A percentile compares a stretch with the other conserved stretches of the same genome.
Conservation (phyloP, 1,140 invertebrate species). For the Heliconius nattereri region DNA sequence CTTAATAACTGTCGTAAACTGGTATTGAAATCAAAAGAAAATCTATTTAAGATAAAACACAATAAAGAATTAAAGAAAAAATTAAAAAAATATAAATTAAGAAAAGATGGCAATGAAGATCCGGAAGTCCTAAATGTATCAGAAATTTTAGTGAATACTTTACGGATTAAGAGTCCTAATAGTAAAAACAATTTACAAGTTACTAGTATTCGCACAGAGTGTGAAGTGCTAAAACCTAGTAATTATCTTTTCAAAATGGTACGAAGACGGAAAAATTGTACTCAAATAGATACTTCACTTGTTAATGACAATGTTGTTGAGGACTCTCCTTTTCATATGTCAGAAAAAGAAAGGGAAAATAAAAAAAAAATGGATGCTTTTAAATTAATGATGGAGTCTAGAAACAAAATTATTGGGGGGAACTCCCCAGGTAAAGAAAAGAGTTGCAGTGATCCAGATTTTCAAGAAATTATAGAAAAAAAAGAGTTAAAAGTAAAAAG, state of each 20-base stretch:
- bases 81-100: slow-evolving; percentile 70
- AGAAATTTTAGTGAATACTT: slow-evolving; percentile 50
- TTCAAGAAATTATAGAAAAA: slow-evolving; percentile 51
- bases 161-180: slow-evolving; percentile 64
- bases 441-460: slow-evolving; percentile 43
- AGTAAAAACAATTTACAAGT: slow-evolving; percentile 32
- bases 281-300: slow-evolving; percentile 4
- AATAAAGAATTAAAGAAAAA: slow-evolving; percentile 61
- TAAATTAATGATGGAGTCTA: slow-evolving; percentile 83
- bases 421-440: slow-evolving; percentile 83
- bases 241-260: slow-evolving; percentile 73
- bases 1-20: slow-evolving; percentile 25
- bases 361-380: slow-evolving; percentile 81
- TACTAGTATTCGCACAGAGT: slow-evolving; percentile 32
- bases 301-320: not conserved
- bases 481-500: slow-evolving; percentile 77
- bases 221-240: slow-evolving; percentile 45
- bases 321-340: not conserved
- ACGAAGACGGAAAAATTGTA: slow-evolving; percentile 45
- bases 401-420: slow-evolving; percentile 83
- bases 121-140: slow-evolving; percentile 70
- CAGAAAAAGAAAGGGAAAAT: slow-evolving; percentile 29
- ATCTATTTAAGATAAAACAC: slow-evolving; percentile 56
- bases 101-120: slow-evolving; percentile 68
- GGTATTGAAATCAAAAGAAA: slow-evolving; percentile 60